phyloP scores from a whole-genome alignment of 2,797 vertebrate species.

The Neomorphus geoffroyi region DNA sequence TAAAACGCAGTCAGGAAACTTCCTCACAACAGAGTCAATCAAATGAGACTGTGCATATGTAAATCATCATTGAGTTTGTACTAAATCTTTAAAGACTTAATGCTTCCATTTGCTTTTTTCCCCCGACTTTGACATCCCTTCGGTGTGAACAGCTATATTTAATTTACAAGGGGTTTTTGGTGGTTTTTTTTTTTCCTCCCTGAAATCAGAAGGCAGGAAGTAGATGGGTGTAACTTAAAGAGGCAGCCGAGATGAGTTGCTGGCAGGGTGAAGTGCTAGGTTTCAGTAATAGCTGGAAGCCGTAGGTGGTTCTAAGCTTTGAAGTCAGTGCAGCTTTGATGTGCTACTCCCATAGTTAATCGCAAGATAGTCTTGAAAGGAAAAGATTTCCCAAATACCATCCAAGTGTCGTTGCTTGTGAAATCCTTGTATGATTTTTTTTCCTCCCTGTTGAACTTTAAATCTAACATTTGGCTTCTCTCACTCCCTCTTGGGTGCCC shows the following conservation, averaged over 20 bases:
- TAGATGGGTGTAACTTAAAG: constrained; percentile 46
- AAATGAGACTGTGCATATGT: not conserved
- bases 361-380: constrained; percentile 71
- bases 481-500: not conserved
- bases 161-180: constrained; percentile 19
- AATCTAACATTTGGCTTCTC: not conserved
- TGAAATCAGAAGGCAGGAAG: constrained; percentile 47
- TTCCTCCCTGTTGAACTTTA: constrained; percentile 24
- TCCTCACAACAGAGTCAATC: not conserved
- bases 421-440: constrained; percentile 54
- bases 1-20: not conserved
- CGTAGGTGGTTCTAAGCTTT: constrained; percentile 74
- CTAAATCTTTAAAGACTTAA: constrained; percentile 45
- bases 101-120: constrained; percentile 3
- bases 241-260: constrained; percentile 62
- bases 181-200: not conserved
- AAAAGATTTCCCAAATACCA: constrained; percentile 72
- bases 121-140: constrained; percentile 1
- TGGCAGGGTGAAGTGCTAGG: constrained; percentile 60
- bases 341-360: constrained; percentile 75
- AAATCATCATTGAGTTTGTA: not conserved
- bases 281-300: constrained; percentile 76
- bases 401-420: constrained; percentile 57
- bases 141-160: constrained; percentile 26
- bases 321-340: constrained; percentile 80